Evolutionary conservation across 1,140 invertebrate genomes (phyloP).

Genomic region (Drosophila nigromelanica): DNA sequence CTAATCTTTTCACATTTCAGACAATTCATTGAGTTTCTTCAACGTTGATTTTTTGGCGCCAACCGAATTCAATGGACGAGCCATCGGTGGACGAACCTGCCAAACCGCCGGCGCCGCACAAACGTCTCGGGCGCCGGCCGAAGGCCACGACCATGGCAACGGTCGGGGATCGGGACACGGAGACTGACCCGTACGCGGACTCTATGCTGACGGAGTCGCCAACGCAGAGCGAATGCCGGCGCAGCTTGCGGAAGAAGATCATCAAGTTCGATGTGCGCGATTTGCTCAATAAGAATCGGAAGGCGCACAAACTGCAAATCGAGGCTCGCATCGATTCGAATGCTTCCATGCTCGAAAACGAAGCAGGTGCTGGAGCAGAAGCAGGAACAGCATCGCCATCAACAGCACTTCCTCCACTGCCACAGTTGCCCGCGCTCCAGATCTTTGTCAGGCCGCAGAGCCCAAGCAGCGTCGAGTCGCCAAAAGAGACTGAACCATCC

Average conservation of each 20-base stretch:
- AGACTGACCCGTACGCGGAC: no score
- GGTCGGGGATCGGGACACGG: neutral
- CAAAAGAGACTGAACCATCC: neutral
- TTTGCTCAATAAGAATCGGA: slow-evolving; percentile 73
- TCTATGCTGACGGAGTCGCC: slow-evolving; percentile 9
- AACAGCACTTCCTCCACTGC: neutral
- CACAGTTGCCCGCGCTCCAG: slow-evolving; percentile 15
- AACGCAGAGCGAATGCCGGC: slow-evolving; percentile 55
- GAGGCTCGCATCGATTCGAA: slow-evolving; percentile 69
- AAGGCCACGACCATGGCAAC: neutral
- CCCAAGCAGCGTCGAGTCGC: slow-evolving; percentile 14
- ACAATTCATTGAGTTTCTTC: slow-evolving; percentile 8
- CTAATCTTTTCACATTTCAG: slow-evolving; percentile 6
- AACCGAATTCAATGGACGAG: slow-evolving; percentile 19
- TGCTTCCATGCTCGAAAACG: neutral
- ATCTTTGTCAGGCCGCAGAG: slow-evolving; percentile 51
- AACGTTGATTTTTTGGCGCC: slow-evolving; percentile 23
- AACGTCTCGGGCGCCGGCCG: slow-evolving; percentile 8
- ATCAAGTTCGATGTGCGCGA: slow-evolving; percentile 78
- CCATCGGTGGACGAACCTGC: neutral
- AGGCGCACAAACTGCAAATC: slow-evolving; percentile 67
- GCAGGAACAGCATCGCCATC: slow-evolving; percentile 21
- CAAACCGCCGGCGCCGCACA: neutral
- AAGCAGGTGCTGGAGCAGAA: slow-evolving; percentile 37
- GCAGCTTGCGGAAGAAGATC: slow-evolving; percentile 75